Base-by-base conservation (phyloP, 2,113 vertebrate species). In the Ophiodon elongatus region DNA sequence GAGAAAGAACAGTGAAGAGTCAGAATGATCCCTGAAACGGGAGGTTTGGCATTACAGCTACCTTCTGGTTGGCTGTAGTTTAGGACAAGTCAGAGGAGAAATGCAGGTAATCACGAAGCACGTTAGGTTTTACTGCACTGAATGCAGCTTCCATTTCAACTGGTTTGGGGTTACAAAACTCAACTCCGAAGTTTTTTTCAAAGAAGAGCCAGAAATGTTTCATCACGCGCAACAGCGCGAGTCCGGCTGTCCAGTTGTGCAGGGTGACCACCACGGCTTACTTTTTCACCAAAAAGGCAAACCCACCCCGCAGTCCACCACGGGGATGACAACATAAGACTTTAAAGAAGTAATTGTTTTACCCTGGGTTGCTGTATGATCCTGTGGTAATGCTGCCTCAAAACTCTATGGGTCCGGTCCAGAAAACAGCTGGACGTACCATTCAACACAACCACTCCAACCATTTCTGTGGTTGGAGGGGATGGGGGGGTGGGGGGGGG, bases 401-500 rank as follows among this genome's bases (percentile, higher is more conserved):
- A 14, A 47, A n/a, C 17, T 11, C 17, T 41, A 23, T 29, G 54
- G 54, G 35, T 29, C 31, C 68, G 33, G 27, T 37, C 35, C 25
- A 60, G 71, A 73, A 19, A 29, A 71, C 31, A 71, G 57, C 39
- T 56, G 45, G 25, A 65, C 19, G 62, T 35, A 57, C 4, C 25
- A 29, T 59, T 43, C 33, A 65, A 65, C 8, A 60, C 11, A 37
- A 37, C 23, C 13, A 8, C 47, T 56, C 1, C 59, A 41, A 35
- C 2, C 27, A 14, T 52, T 62, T 52, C 62, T 63, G 19, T 54
- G 10, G 31, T 33, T n/a, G n/a, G n/a, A n/a, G n/a, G n/a, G n/a
- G n/a, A n/a, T n/a, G n/a, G n/a, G n/a, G n/a, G n/a, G n/a, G n/a
- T n/a, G n/a, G n/a, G n/a, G n/a, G n/a, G n/a, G n/a, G n/a, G n/a